A percentile compares a stretch with the other conserved stretches of the same genome.
Evolutionary conservation across 2,888 invertebrate species (phyloP).

Genomic region (Lasioglossum calceatum): DNA sequence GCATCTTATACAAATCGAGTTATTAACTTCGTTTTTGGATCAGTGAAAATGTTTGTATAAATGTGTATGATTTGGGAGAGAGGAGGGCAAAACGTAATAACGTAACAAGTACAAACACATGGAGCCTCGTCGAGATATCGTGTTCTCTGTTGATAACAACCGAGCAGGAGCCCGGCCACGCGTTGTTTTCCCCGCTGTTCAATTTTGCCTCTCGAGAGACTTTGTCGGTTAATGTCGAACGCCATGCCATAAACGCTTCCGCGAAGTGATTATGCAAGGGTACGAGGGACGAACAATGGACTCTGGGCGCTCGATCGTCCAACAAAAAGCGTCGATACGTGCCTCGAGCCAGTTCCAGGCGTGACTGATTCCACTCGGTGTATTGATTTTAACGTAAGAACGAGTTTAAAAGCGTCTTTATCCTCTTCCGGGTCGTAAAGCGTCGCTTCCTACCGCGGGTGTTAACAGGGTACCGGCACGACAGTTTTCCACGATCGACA

Average conservation of each 20-base stretch:
- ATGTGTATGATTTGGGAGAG: background rate
- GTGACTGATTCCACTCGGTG: conserved; percentile 46
- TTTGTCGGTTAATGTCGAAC: conserved; percentile 12
- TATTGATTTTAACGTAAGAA: conserved; percentile 60
- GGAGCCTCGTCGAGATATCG: background rate
- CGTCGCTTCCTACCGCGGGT: background rate
- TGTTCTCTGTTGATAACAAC: background rate
- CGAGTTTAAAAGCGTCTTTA: conserved; percentile 47
- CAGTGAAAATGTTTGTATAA: background rate
- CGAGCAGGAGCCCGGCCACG: background rate
- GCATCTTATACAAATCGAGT: too few relatives aligned
- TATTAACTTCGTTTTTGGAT: background rate
- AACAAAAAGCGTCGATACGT: conserved; percentile 55
- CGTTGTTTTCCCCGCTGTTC: background rate
- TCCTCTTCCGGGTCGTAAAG: conserved; percentile 46
- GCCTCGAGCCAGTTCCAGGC: conserved; percentile 41
- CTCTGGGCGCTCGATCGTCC: conserved; percentile 16
- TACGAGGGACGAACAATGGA: conserved; percentile 33
- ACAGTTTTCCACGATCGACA: background rate
- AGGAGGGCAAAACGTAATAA: background rate
- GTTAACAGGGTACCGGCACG: background rate
- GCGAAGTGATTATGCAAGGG: conserved; percentile 21
- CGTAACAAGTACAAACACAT: background rate
- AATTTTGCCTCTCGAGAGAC: conserved; percentile 1
- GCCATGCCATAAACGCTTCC: conserved; percentile 1